phyloP scores from a whole-genome alignment of 2,113 vertebrate species.

The Tupaia tana region DNA sequence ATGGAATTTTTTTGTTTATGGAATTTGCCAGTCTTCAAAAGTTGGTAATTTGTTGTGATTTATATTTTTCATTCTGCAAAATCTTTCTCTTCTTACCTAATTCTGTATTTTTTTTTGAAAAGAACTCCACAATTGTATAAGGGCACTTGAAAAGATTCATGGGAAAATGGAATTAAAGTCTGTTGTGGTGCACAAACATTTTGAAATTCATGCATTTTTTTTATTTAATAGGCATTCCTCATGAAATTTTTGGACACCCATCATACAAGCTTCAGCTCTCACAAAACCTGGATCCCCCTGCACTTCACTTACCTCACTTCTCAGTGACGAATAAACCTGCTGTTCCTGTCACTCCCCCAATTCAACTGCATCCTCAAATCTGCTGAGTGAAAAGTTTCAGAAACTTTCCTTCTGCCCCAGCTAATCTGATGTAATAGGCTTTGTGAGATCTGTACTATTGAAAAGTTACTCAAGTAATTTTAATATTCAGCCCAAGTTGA shows the following conservation, averaged over 20 bases:
- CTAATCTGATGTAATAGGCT: neutral
- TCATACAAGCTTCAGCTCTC: neutral
- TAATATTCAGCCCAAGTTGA: neutral
- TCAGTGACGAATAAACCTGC: neutral
- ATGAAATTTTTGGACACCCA: too few relatives aligned
- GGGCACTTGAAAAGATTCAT: too few relatives aligned
- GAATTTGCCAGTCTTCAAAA: neutral
- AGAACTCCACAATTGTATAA: neutral
- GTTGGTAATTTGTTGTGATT: neutral
- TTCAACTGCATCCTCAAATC: neutral
- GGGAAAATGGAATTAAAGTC: too few relatives aligned
- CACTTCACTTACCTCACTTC: neutral
- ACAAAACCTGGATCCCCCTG: neutral
- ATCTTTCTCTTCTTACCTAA: neutral
- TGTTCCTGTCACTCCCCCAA: neutral
- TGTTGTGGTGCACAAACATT: too few relatives aligned
- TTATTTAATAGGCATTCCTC: too few relatives aligned
- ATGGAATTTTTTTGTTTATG: neutral
- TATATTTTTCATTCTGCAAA: slow-evolving; percentile 26
- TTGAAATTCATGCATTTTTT: too few relatives aligned
- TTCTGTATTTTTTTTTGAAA: slow-evolving; percentile 31
- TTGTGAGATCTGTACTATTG: neutral
- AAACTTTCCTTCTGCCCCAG: neutral
- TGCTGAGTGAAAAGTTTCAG: neutral
- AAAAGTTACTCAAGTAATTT: neutral